Evolutionary conservation across 2,113 vertebrate genomes (phyloP).

Genomic region (Chloropsis hardwickii): DNA sequence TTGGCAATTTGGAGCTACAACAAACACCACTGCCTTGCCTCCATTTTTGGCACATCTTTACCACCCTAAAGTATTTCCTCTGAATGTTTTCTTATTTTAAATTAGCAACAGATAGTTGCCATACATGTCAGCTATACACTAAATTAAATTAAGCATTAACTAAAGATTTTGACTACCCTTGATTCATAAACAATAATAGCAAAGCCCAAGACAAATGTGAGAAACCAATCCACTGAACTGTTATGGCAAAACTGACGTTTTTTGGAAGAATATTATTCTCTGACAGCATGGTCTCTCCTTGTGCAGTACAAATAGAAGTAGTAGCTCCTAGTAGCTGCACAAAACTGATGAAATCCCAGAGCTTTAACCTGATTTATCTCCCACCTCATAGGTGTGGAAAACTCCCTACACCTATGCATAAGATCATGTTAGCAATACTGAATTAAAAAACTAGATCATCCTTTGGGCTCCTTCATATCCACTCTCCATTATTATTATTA

Average conservation of each 20-base stretch:
- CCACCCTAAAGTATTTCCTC: neutral
- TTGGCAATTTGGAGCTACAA: neutral
- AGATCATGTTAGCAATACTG: neutral
- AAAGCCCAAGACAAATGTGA: neutral
- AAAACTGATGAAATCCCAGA: neutral
- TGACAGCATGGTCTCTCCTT: neutral
- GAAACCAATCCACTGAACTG: neutral
- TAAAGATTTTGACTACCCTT: neutral
- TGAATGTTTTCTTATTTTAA: neutral
- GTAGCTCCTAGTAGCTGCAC: neutral
- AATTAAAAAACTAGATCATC: neutral
- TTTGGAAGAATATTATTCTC: neutral
- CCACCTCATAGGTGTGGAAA: neutral
- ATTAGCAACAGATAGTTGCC: neutral
- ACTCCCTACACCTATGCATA: neutral
- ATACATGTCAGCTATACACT: neutral
- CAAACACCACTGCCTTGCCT: neutral
- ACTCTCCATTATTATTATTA: too few relatives aligned
- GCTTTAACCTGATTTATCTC: too few relatives aligned
- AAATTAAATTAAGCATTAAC: neutral
- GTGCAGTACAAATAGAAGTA: neutral
- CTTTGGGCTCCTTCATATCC: neutral
- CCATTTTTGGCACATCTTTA: neutral
- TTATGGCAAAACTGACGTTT: neutral
- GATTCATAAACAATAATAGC: neutral